A percentile compares a stretch with the other conserved stretches of the same genome.
phyloP scores from a whole-genome alignment of 1,140 invertebrate species.

The Trachymyrmex cornetzi region DNA sequence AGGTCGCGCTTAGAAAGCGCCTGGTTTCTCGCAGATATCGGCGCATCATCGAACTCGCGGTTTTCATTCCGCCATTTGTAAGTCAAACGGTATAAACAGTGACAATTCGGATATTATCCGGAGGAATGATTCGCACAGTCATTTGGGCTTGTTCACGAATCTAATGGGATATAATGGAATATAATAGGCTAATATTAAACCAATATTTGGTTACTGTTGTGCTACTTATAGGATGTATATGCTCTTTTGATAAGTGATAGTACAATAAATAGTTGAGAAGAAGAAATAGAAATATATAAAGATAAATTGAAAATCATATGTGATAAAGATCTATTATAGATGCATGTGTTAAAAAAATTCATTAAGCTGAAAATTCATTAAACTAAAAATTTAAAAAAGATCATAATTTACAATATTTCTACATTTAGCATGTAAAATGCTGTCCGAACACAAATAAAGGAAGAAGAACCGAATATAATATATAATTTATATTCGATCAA shows the following conservation, averaged over 20 bases:
- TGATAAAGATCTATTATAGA: neutral
- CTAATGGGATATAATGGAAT: too few species aligned
- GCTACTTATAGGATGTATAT: too few species aligned
- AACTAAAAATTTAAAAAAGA: neutral
- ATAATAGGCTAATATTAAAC: too few species aligned
- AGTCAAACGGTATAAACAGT: slow-evolving; percentile 4
- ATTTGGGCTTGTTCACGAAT: neutral
- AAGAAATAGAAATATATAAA: neutral
- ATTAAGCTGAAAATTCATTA: neutral
- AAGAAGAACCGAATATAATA: too few species aligned
- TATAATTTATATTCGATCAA: too few species aligned
- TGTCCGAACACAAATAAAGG: too few species aligned
- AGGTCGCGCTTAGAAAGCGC: slow-evolving; percentile 62
- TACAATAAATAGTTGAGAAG: neutral
- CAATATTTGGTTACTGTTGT: too few species aligned
- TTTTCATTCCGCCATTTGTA: slow-evolving; percentile 23
- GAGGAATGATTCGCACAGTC: neutral
- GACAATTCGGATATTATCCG: slow-evolving; percentile 6
- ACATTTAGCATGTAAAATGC: neutral
- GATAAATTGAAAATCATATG: neutral
- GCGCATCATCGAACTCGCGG: neutral
- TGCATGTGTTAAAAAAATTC: neutral
- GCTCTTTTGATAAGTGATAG: neutral
- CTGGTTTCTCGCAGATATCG: slow-evolving; percentile 49
- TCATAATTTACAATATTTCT: neutral